Base-by-base conservation (phyloP, 2,797 vertebrate genomes). In the Somateria mollissima region DNA sequence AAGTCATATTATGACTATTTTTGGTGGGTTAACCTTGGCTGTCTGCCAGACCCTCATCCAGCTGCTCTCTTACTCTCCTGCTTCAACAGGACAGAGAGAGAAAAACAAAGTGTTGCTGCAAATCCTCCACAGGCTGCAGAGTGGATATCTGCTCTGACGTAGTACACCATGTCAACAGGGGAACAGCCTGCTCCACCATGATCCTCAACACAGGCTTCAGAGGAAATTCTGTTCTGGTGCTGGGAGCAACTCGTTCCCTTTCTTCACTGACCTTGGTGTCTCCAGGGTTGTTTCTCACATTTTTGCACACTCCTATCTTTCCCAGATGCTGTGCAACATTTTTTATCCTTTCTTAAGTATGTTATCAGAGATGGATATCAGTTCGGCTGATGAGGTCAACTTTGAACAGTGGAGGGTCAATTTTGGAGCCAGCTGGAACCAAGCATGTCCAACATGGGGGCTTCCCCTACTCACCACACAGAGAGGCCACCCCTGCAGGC, bases 371-470 rank as follows among this genome's bases (percentile, higher is more conserved):
- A 51, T 14, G 25, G 24, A 25, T 51, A 27, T 51, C 49, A 27
- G 49, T 51, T 51, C 2, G 25, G 49, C 49, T 51, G 24, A 27
- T 51, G 49, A 18, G 15, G n/a, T 61, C 57, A 37, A 9, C 43
- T 49, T 49, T 62, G 28, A 32, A 11, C 16, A 39, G 45, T 12
- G 34, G 37, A 13, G 37, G 11, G 20, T 66, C 62, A 24, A 16
- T 30, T 66, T 45, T 66, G 56, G 11, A 45, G 20, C 15, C n/a
- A 36, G 7, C 8, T 3, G 4, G 21, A 39, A 51, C 28, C 25
- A 13, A 4, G 5, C n/a, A 8, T 60, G 34, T 39, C 65, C 0
- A 2, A 51, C 43, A n/a, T 7, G 13, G 24, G 13, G 13, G 18
- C 11, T 58, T 27, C 6, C 4, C 13, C 7, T 43, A 43, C 15